phyloP scores from a whole-genome alignment of 1,140 invertebrate genomes.

The Lanistes nyassanus region DNA sequence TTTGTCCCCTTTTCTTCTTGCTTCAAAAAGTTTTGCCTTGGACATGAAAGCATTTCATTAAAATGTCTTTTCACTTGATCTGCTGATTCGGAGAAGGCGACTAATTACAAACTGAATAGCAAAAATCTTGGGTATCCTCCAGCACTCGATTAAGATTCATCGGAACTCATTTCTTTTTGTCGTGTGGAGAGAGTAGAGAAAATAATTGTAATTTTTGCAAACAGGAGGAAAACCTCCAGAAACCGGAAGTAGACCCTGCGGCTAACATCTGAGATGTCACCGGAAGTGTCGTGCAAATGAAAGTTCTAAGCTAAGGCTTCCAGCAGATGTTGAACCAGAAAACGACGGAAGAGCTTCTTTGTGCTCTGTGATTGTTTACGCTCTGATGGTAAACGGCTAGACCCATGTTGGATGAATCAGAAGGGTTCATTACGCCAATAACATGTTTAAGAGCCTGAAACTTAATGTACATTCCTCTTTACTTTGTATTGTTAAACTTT shows the following conservation, averaged over 20 bases:
- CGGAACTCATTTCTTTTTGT: conserved; percentile 25
- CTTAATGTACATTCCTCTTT: background rate
- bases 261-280: conserved; percentile 27
- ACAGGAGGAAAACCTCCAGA: conserved; percentile 30
- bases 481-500: conserved; percentile 9
- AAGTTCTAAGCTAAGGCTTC: conserved; percentile 20
- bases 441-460: conserved; percentile 2
- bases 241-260: conserved; percentile 28
- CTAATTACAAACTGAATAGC: conserved; percentile 24
- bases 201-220: conserved; percentile 35
- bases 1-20: background rate
- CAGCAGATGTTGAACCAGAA: conserved; percentile 21
- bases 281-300: conserved; percentile 34
- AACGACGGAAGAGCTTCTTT: conserved; percentile 19
- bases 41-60: conserved; percentile 30
- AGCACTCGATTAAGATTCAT: conserved; percentile 17
- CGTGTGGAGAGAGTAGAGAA: conserved; percentile 11
- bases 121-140: background rate
- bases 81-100: conserved; percentile 20
- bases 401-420: background rate
- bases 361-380: conserved; percentile 31
- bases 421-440: conserved; percentile 23
- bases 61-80: conserved; percentile 11
- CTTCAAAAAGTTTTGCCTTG: conserved; percentile 17
- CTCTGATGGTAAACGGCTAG: conserved; percentile 17